Evolutionary conservation across 2,888 invertebrate species (phyloP).

Genomic region (Lycocerus yunnanus): DNA sequence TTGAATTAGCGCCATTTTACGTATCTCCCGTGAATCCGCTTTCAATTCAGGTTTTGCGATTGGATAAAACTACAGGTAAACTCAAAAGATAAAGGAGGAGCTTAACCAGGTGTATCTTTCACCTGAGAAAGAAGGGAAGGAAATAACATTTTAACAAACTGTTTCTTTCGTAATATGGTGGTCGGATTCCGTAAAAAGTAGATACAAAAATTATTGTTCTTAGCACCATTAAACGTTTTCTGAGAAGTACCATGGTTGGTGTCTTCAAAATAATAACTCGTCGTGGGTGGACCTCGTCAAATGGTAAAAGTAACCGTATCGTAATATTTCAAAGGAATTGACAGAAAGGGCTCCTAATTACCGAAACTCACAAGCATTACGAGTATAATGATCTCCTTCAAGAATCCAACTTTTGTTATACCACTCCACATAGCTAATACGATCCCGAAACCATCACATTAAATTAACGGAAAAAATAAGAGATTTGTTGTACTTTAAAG

Average conservation of each 20-base stretch:
- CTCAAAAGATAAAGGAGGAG: background rate
- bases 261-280: background rate
- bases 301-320: slow-evolving; percentile 23
- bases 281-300: slow-evolving; percentile 23
- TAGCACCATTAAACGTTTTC: background rate
- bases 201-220: background rate
- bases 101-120: background rate
- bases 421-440: background rate
- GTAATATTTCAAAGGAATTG: slow-evolving; percentile 26
- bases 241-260: background rate
- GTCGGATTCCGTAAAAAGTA: background rate
- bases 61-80: background rate
- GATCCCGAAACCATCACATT: background rate
- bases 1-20: background rate
- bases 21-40: background rate
- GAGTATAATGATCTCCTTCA: slow-evolving; percentile 14
- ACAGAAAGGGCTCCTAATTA: slow-evolving; percentile 28
- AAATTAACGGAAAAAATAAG: slow-evolving; percentile 2
- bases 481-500: slow-evolving; percentile 16
- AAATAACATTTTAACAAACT: background rate
- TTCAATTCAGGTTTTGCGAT: background rate
- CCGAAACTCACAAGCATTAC: slow-evolving; percentile 13
- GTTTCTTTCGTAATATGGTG: background rate
- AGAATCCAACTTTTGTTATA: slow-evolving; percentile 6
- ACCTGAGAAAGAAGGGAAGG: background rate